Evolutionary conservation across 1,140 invertebrate species (phyloP).

Genomic region (Muscidifurax raptorellus): DNA sequence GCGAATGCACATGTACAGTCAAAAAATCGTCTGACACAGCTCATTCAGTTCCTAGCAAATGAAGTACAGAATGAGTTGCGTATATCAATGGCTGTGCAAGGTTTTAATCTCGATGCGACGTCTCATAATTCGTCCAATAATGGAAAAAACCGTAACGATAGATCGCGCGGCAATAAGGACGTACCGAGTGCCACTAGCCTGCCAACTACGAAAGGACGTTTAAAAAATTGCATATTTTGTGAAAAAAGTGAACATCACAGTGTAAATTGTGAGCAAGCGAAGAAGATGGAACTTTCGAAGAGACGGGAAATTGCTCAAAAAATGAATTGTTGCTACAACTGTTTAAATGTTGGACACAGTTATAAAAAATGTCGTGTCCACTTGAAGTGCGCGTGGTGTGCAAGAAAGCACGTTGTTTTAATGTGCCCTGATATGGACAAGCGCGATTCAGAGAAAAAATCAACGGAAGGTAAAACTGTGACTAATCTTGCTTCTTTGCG

Average conservation of each 20-base stretch:
- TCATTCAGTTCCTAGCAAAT: too few species aligned
- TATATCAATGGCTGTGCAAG: too few species aligned
- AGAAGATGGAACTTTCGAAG: constrained; percentile 37
- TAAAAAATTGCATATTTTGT: constrained; percentile 52
- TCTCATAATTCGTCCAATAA: too few species aligned
- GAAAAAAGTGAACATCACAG: constrained; percentile 17
- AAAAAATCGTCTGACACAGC: too few species aligned
- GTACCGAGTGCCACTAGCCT: constrained; percentile 43
- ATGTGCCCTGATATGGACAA: constrained; percentile 39
- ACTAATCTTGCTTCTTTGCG: constrained; percentile 15
- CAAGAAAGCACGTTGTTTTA: constrained; percentile 26
- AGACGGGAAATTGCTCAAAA: constrained; percentile 24
- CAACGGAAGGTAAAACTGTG: not conserved
- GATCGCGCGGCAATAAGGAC: constrained; percentile 10
- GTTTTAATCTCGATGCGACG: too few species aligned
- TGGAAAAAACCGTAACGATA: not conserved
- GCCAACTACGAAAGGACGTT: constrained; percentile 34
- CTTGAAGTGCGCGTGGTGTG: constrained; percentile 37
- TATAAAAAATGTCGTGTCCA: constrained; percentile 37
- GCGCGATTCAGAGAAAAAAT: not conserved
- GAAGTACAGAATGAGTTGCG: too few species aligned
- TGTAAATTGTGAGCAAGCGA: too few species aligned
- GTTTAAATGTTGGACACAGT: constrained; percentile 36
- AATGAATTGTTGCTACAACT: constrained; percentile 45
- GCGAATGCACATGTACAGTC: too few species aligned